These are phyloP conservation scores for Stegodyphus mimosarum DNA, from an alignment of 1,140 invertebrate species.

Conservation along the genomic window DNA sequence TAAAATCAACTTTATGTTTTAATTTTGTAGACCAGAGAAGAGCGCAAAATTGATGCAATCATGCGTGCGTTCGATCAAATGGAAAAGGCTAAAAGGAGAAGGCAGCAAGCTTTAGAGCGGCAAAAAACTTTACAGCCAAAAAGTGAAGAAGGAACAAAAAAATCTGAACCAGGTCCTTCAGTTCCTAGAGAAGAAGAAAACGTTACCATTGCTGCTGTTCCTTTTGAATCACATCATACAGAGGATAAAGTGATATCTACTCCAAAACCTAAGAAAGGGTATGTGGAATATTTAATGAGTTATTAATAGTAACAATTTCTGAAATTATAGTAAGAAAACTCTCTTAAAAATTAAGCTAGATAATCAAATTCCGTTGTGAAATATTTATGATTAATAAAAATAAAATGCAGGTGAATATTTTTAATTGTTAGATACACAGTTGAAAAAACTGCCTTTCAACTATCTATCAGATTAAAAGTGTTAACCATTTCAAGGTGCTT, in stretches of 20 bases:
- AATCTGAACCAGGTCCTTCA: conserved; percentile 25
- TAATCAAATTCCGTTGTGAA: too few species aligned
- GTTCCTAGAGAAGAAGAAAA: conserved; percentile 51
- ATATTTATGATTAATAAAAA: too few species aligned
- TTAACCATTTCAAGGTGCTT: too few species aligned
- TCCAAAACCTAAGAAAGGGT: conserved; percentile 48
- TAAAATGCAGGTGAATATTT: too few species aligned
- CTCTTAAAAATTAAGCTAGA: not conserved
- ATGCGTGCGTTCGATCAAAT: conserved; percentile 86
- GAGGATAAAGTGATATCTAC: conserved; percentile 20
- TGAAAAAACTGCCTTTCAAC: too few species aligned
- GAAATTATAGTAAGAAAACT: too few species aligned
- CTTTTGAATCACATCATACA: not conserved
- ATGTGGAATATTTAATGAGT: too few species aligned
- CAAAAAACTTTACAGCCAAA: conserved; percentile 62
- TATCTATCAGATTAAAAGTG: too few species aligned
- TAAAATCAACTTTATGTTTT: too few species aligned
- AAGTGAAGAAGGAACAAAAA: conserved; percentile 42
- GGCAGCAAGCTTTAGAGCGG: conserved; percentile 68
- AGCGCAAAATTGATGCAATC: conserved; percentile 95
- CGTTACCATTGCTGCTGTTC: not conserved
- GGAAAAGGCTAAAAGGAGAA: conserved; percentile 72
- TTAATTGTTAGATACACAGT: too few species aligned
- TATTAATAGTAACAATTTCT: too few species aligned
- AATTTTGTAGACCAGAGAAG: conserved; percentile 81